Percentiles rank a stretch among this genome's conserved stretches.
Conservation (phyloP, 2,888 invertebrate genomes). For the Cephus runcator region DNA sequence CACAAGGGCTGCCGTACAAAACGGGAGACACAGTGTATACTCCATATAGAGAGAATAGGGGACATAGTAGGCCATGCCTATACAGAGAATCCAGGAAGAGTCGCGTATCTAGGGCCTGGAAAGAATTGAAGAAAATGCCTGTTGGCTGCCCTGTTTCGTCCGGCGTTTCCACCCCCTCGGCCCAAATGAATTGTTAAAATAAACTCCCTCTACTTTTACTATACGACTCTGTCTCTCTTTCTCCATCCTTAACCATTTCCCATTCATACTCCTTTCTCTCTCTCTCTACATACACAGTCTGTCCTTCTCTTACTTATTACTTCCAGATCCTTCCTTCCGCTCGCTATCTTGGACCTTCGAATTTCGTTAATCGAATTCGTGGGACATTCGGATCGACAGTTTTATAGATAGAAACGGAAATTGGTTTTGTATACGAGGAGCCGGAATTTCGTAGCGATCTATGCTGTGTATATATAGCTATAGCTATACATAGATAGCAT, state of each 20-base stretch:
- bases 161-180: not conserved
- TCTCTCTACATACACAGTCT: not conserved
- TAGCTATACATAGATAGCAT: not conserved
- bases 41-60: too few relatives aligned
- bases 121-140: slow-evolving; percentile 1
- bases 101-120: not conserved
- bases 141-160: not conserved
- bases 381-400: too few relatives aligned
- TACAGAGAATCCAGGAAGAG: not conserved
- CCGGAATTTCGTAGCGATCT: too few relatives aligned
- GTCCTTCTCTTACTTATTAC: too few relatives aligned
- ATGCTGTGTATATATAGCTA: not conserved
- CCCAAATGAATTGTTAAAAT: not conserved
- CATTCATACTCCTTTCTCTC: not conserved
- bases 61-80: too few relatives aligned
- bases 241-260: not conserved
- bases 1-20: slow-evolving; percentile 13
- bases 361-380: not conserved
- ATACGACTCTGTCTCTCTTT: too few relatives aligned
- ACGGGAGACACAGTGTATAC: too few relatives aligned
- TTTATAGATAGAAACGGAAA: too few relatives aligned
- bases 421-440: too few relatives aligned
- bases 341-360: not conserved
- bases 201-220: too few relatives aligned
- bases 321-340: not conserved